phyloP scores from a whole-genome alignment of 2,888 invertebrate genomes.

The Meteorus cinctellus region DNA sequence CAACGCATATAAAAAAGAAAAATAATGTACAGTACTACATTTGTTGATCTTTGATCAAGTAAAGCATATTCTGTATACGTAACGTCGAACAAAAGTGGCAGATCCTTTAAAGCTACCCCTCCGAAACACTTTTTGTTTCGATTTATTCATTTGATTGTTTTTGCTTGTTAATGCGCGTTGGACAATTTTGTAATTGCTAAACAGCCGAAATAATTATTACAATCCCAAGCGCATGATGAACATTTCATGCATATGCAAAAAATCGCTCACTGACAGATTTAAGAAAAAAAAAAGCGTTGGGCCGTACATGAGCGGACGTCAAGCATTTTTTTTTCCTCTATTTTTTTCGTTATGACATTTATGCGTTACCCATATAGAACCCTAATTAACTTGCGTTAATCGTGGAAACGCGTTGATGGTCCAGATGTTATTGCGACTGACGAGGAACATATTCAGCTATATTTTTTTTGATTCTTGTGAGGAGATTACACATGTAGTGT shows the following conservation, averaged over 20 bases:
- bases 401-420: constrained; percentile 57
- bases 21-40: constrained; percentile 18
- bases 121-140: constrained; percentile 34
- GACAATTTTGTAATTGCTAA: background rate
- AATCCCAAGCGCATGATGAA: background rate
- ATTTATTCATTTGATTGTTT: constrained; percentile 13
- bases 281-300: constrained; percentile 35
- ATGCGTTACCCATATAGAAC: constrained; percentile 46
- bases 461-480: background rate
- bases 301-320: constrained; percentile 28
- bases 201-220: constrained; percentile 16
- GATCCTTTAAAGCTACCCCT: constrained; percentile 47
- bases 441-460: background rate
- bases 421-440: constrained; percentile 21
- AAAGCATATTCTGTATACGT: constrained; percentile 38
- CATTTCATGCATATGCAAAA: background rate
- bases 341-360: constrained; percentile 20
- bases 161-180: background rate
- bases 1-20: background rate
- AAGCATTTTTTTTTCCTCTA: constrained; percentile 44
- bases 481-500: background rate
- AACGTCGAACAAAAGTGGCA: constrained; percentile 34
- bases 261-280: background rate
- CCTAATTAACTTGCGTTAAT: constrained; percentile 64
- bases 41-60: constrained; percentile 10